These are phyloP conservation scores for Noctua pronuba DNA, from an alignment of 2,888 invertebrate genomes.

Conservation along the genomic window DNA sequence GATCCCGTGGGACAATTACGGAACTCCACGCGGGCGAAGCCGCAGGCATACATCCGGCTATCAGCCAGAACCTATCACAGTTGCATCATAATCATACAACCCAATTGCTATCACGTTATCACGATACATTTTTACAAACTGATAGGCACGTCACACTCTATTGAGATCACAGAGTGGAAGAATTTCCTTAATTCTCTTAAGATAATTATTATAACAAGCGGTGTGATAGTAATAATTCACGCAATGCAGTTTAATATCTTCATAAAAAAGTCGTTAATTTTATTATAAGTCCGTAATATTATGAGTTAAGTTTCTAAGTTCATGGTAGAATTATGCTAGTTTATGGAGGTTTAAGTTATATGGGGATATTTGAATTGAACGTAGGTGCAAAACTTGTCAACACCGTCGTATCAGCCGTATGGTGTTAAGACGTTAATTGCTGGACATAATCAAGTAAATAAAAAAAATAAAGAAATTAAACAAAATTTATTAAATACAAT, in stretches of 20 bases:
- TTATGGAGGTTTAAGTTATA: not conserved
- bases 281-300: not conserved
- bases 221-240: conserved; percentile 24
- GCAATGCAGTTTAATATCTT: conserved; percentile 15
- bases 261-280: conserved; percentile 36
- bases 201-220: conserved; percentile 18
- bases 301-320: conserved; percentile 24
- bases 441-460: not conserved
- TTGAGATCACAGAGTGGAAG: conserved; percentile 37
- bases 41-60: not conserved
- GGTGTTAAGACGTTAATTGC: not conserved
- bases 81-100: conserved; percentile 16
- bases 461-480: not conserved
- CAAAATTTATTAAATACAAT: not conserved
- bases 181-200: conserved; percentile 36
- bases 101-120: conserved; percentile 27
- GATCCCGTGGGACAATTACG: too few relatives aligned
- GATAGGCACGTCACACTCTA: conserved; percentile 6
- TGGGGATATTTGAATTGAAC: not conserved
- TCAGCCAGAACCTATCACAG: conserved; percentile 11
- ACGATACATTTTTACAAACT: conserved; percentile 22
- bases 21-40: too few relatives aligned
- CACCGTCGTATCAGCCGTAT: not conserved
- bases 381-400: not conserved
- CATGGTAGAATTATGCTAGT: conserved; percentile 10